Base-by-base conservation (phyloP, 2,888 invertebrate species). In the Conus canariensis region DNA sequence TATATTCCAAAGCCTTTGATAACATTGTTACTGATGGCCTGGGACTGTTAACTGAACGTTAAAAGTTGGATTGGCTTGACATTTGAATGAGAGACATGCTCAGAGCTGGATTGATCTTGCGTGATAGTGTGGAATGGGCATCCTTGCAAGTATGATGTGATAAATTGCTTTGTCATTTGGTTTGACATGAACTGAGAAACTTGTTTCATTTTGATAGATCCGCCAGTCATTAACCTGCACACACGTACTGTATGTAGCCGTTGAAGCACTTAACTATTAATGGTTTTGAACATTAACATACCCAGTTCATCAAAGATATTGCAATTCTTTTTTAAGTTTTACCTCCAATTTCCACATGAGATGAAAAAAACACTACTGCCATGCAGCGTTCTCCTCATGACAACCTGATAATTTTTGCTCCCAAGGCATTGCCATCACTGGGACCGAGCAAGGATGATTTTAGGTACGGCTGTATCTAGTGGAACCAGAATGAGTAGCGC, bases 171-270 rank as follows among this genome's bases (percentile, higher is more conserved):
- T 45, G 45, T 45, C 45, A 45, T 6, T 56, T 58, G 58, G 12
- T 59, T 58, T 22, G 58, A 25, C 25, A 22, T 58, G 2, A 22
- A 22, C 77, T n/a, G 25, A 16, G 25, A 58, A 5, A 58, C 19
- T 16, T 25, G 9, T 60, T 22, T 60, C 10, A 59, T n/a, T 14
- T 60, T n/a, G 22, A 25, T 85, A 60, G 85, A 60, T 8, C n/a
- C 6, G 60, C 85, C 85, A 85, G 60, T 60, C 25, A 58, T 60
- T 85, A 85, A 85, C 85, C 25, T 19, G 83, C 58, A 45, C 85
- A 60, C 85, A 85, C 56, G 30, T 60, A 60, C 5, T 85, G 25
- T 56, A 7, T 85, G 6, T 60, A 83, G 58, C 82, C 12, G 16
- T 30, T 25, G 25, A 60, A 60, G n/a, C 85, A 85, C 60, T 4